Evolutionary conservation across 2,113 vertebrate genomes (phyloP), one percentile per base, ranked within the genome.

Genomic region (Ptilonorhynchus violaceus): DNA sequence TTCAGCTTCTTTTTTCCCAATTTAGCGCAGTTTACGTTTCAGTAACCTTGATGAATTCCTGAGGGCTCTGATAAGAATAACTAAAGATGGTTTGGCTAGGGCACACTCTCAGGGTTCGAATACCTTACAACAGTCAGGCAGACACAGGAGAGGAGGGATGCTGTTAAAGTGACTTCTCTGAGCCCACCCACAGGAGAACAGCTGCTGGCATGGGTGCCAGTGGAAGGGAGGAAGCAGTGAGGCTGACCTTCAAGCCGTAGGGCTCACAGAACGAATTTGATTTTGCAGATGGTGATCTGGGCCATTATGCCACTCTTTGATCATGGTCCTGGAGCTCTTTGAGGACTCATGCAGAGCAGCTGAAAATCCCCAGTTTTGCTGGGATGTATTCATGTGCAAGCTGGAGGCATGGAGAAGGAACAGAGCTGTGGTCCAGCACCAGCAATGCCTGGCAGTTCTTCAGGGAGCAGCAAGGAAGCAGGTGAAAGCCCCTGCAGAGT

Each of bases 331-430:
- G 44, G 23, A 84, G 33, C 18, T 21, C 20, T 44, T 69, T 1
- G 6, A 68, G 67, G 49, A 37, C 3, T 14, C 9, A 11, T 8
- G 37, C 0, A 0, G 15, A 63, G 52, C 28, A 75, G 25, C 30
- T 76, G 52, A 4, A 8, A 21, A 15, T 23, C 25, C 2, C 8
- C 39, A 75, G 6, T 22, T 70, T 75, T 2, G 2, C 25, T 44
- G 44, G 63, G 41, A 27, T 47, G 8, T 10, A 7, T 64, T 18
- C 30, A 59, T 75, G n/a, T 15, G 31, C 17, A 52, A 74, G 78
- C 35, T 73, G 46, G 46, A 2, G 2, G 13, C 27, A 6, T 10
- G 22, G 22, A 14, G 19, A 42, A 60, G 15, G 18, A 74, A 5
- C 10, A 30, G 50, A 69, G 35, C 25, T 74, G 5, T 58, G 44